Evolutionary conservation across 2,888 invertebrate genomes (phyloP), one percentile per base, ranked within the genome.

Genomic region (Nomada fucata): DNA sequence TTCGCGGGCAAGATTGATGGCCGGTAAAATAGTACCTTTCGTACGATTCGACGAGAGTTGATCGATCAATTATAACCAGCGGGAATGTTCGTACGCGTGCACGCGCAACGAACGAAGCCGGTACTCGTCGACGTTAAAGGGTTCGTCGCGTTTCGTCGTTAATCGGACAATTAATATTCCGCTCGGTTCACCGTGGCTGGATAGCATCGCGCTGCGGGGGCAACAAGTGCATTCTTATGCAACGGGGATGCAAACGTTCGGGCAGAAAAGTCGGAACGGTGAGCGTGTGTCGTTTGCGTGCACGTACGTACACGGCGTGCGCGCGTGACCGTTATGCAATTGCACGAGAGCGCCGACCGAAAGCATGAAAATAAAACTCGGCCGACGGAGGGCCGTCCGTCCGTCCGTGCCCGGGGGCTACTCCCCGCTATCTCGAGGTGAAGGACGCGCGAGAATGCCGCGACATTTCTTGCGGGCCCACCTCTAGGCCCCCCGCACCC

Each of bases 311-410:
- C 60, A 47, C 20, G 52, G 61, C 74, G 76, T 73, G 86, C 79
- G 86, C 70, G 85, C 86, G 83, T 83, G 88, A 89, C 89, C 90
- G 89, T 89, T 89, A 89, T 89, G 89, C 87, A 89, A 89, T 90
- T 88, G 85, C 89, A 72, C 83, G 86, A 80, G 79, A 79, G 79
- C 82, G 86, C 83, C 81, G 77, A 85, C 86, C 87, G 82, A 88
- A 88, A 88, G 88, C 89, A 88, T 82, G 87, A 88, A 87, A 89
- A 88, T 89, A 88, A 89, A 89, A 89, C 85, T 60, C 74, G 85
- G 67, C 73, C 60, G 76, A 70, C 23, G 10, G 36, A 36, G 36
- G 0, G n/a, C 52, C n/a, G 52, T 53, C n/a, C 5, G 53, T 2
- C 23, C 23, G 23, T 42, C 2, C 23, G 50, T 26, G 64, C 55